phyloP scores from a whole-genome alignment of 2,113 vertebrate species.

The Sturnus vulgaris region DNA sequence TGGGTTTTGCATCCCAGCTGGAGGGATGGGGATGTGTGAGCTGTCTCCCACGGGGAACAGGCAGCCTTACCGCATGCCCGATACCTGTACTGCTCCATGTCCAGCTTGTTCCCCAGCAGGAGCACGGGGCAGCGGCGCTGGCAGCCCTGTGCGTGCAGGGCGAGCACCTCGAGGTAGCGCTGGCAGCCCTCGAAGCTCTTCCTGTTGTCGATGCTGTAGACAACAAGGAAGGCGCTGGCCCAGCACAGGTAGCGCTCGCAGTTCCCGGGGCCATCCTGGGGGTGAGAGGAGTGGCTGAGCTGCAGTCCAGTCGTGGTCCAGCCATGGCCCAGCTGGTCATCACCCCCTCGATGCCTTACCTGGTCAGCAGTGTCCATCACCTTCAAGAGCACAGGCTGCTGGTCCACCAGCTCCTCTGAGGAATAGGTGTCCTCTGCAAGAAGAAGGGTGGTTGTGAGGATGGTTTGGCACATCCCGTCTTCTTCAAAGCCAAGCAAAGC shows the following conservation, averaged over 20 bases:
- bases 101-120: conserved; percentile 90
- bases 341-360: conserved; percentile 57
- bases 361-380: conserved; percentile 91
- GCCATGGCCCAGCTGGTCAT: not conserved
- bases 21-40: not conserved
- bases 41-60: not conserved
- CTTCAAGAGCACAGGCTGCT: conserved; percentile 83
- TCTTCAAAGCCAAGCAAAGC: not conserved
- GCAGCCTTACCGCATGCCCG: not conserved
- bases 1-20: not conserved
- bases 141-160: conserved; percentile 69
- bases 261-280: conserved; percentile 82
- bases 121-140: conserved; percentile 73
- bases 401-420: conserved; percentile 87
- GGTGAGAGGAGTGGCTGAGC: not conserved
- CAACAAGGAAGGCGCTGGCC: conserved; percentile 85
- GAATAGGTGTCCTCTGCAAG: conserved; percentile 88
- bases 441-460: not conserved
- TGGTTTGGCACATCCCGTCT: not conserved
- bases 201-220: conserved; percentile 84
- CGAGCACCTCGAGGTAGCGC: conserved; percentile 79
- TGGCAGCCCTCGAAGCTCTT: conserved; percentile 82
- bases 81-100: conserved; percentile 92
- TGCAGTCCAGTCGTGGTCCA: not conserved
- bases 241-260: conserved; percentile 86